Conservation (phyloP, 1,140 invertebrate species). For the Zaprionus camerounensis region DNA sequence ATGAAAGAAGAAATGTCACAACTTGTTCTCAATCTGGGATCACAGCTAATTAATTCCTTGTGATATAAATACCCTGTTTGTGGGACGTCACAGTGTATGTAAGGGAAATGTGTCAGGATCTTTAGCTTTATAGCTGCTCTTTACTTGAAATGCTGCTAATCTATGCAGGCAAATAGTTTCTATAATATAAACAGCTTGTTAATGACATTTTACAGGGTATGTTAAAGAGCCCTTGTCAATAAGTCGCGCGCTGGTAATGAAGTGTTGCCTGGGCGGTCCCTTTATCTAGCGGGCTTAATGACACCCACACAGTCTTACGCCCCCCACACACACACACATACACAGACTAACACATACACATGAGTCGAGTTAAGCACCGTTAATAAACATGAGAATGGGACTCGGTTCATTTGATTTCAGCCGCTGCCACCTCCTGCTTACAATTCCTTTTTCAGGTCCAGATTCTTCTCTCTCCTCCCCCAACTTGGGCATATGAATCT, state of each 20-base stretch:
- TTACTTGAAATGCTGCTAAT: no score
- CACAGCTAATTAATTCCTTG: no score
- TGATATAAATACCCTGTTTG: no score
- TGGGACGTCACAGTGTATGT: no score
- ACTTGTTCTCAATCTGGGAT: no score
- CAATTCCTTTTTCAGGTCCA: slow-evolving; percentile 23
- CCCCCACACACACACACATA: slow-evolving; percentile 32
- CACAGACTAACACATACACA: slow-evolving; percentile 16
- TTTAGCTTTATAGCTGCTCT: no score
- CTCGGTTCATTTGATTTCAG: slow-evolving; percentile 76
- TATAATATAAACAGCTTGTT: not conserved
- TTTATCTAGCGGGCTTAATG: slow-evolving; percentile 76
- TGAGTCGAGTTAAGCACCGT: slow-evolving; percentile 64
- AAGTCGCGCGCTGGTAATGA: slow-evolving; percentile 60
- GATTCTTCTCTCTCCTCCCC: not conserved
- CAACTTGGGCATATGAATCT: slow-evolving; percentile 31
- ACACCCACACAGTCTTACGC: slow-evolving; percentile 60
- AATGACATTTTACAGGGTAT: slow-evolving; percentile 10
- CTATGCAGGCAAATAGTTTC: not conserved
- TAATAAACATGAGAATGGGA: slow-evolving; percentile 80
- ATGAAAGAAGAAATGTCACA: not conserved
- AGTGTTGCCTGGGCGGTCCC: slow-evolving; percentile 65
- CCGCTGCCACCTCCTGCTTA: slow-evolving; percentile 29
- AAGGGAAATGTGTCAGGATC: not conserved
- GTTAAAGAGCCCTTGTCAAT: slow-evolving; percentile 63